Conservation (phyloP, 2,113 vertebrate species). For the Tretioscincus oriximinensis region DNA sequence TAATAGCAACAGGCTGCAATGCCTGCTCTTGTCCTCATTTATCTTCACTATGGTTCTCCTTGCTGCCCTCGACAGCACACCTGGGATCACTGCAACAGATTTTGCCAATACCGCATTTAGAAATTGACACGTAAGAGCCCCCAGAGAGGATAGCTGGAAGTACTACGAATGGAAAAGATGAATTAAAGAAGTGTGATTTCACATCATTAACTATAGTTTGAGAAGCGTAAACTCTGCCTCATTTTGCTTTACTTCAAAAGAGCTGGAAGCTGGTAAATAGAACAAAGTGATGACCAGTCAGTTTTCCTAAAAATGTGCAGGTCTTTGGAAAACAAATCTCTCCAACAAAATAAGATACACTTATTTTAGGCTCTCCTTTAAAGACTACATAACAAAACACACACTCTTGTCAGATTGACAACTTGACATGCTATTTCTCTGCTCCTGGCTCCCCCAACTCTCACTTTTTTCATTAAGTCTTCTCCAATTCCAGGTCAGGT, state of each 20-base stretch:
- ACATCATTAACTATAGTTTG: not conserved
- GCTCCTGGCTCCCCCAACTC: not conserved
- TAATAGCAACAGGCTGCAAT: not conserved
- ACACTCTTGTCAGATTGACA: not conserved
- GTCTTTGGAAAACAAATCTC: not conserved
- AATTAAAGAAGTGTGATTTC: not conserved
- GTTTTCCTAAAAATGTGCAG: not conserved
- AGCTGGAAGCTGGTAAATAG: too few species aligned
- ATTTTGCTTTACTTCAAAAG: not conserved
- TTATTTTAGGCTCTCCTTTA: not conserved
- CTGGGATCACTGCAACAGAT: not conserved
- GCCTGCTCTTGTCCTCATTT: not conserved
- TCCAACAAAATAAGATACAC: slow-evolving; percentile 24
- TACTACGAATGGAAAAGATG: not conserved
- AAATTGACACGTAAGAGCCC: not conserved
- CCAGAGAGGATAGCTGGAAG: not conserved
- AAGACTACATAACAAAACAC: not conserved
- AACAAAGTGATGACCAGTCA: not conserved
- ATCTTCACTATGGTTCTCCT: not conserved
- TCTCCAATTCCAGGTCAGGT: slow-evolving; percentile 7
- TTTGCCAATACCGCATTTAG: not conserved
- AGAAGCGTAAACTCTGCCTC: not conserved
- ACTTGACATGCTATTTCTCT: not conserved
- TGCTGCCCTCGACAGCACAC: slow-evolving; percentile 45
- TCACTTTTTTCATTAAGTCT: not conserved